A percentile compares a stretch with the other conserved stretches of the same genome.
phyloP scores from a whole-genome alignment of 2,888 invertebrate genomes.

The Neocrepidodera transversa region DNA sequence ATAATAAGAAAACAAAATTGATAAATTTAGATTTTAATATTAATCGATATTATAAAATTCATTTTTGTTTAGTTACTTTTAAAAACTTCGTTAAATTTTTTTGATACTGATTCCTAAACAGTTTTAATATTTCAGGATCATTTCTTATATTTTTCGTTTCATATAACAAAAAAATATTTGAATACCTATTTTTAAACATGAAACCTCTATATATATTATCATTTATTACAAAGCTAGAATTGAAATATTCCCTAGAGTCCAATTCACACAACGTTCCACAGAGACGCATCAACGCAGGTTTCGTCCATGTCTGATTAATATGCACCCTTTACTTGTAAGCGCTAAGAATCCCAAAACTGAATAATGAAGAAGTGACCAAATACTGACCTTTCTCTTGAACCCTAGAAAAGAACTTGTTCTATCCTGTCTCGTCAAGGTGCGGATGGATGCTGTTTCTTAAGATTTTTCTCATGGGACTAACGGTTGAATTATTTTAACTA shows the following conservation, averaged over 20 bases:
- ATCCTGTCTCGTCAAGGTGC: neutral
- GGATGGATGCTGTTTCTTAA: slow-evolving; percentile 6
- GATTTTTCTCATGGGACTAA: slow-evolving; percentile 11
- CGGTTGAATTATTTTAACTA: no score
- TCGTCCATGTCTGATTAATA: slow-evolving; percentile 6
- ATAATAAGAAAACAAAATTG: no score
- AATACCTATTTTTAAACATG: no score
- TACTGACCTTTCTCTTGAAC: slow-evolving; percentile 38
- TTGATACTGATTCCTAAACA: no score
- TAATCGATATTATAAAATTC: no score
- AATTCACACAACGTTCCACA: slow-evolving; percentile 7
- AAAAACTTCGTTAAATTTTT: no score
- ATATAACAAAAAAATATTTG: no score
- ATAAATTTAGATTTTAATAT: no score
- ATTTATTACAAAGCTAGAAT: neutral
- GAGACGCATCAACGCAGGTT: slow-evolving; percentile 2
- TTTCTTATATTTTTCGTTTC: no score
- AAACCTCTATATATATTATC: no score
- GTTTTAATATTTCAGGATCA: no score
- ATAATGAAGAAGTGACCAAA: slow-evolving; percentile 34
- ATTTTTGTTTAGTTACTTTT: no score
- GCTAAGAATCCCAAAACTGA: slow-evolving; percentile 25
- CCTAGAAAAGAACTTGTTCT: slow-evolving; percentile 1
- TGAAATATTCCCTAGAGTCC: slow-evolving; percentile 1
- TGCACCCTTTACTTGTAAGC: slow-evolving; percentile 21